These are phyloP conservation scores for Pachyseris speciosa DNA, from an alignment of 64 coral and sea anemone genomes.

Conservation along the genomic window DNA sequence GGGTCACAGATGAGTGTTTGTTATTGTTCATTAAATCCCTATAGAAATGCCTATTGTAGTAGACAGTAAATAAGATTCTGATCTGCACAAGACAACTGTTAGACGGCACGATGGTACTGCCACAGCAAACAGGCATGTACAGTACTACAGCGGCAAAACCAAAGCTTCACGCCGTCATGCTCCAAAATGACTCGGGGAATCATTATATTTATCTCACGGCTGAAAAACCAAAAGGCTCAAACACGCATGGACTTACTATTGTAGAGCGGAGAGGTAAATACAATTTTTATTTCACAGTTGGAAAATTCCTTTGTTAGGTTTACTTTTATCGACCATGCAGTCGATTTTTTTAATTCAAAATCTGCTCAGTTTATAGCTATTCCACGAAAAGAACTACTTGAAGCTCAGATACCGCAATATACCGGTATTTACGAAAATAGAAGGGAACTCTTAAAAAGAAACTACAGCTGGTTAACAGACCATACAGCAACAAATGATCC, in stretches of 20 bases:
- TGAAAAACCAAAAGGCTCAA: neutral
- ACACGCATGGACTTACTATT: neutral
- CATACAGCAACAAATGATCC: too few relatives aligned
- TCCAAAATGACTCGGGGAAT: neutral
- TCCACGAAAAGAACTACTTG: too few relatives aligned
- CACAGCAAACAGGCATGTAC: neutral
- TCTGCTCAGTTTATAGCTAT: too few relatives aligned
- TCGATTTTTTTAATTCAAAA: too few relatives aligned
- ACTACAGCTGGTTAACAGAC: too few relatives aligned
- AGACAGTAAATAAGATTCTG: neutral
- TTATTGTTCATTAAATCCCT: neutral
- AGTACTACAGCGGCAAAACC: neutral
- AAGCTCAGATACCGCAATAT: too few relatives aligned
- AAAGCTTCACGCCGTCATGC: neutral
- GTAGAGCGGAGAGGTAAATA: neutral
- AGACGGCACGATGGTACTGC: neutral
- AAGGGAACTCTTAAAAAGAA: neutral
- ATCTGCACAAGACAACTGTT: neutral
- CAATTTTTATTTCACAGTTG: neutral
- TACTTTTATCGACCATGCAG: neutral
- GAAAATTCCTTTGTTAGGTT: neutral
- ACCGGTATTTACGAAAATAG: too few relatives aligned
- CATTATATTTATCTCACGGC: slow-evolving; percentile 8
- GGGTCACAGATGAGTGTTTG: neutral
- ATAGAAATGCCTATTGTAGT: neutral